Percentiles rank a stretch among this genome's conserved stretches.
Evolutionary conservation across 2,113 vertebrate genomes (phyloP).

Genomic region (Callionymus lyra): DNA sequence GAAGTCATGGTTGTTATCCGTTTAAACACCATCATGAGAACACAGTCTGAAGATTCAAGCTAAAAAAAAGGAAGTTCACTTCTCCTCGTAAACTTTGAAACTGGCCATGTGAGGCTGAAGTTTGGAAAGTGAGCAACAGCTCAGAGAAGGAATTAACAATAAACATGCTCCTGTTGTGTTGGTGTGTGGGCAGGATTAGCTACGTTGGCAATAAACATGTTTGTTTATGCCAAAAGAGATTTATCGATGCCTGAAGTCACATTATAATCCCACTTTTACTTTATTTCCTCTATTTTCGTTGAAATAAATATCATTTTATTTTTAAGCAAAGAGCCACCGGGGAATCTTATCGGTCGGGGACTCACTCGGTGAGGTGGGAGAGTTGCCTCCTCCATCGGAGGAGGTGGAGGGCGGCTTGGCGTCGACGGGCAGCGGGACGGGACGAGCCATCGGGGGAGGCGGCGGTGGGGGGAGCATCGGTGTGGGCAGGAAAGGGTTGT

Average conservation of each 20-base stretch:
- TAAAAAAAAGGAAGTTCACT: too few relatives aligned
- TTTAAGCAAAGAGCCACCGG: too few relatives aligned
- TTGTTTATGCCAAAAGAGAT: conserved; percentile 28
- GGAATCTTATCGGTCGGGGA: too few relatives aligned
- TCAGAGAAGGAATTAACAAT: too few relatives aligned
- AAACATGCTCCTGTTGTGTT: not conserved
- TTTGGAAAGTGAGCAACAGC: too few relatives aligned
- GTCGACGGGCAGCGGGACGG: conserved; percentile 95
- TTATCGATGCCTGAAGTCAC: conserved; percentile 15
- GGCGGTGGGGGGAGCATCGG: conserved; percentile 98
- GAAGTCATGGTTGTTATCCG: too few relatives aligned
- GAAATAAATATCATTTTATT: too few relatives aligned
- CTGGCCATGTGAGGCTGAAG: too few relatives aligned
- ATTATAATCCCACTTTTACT: conserved; percentile 12
- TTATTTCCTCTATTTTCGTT: too few relatives aligned
- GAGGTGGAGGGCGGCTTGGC: conserved; percentile 93
- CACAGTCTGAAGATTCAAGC: too few relatives aligned
- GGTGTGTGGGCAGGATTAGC: conserved; percentile 17
- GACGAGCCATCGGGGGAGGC: conserved; percentile 94
- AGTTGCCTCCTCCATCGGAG: conserved; percentile 86
- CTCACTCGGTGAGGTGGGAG: conserved; percentile 92
- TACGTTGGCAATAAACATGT: conserved; percentile 1
- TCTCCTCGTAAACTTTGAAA: too few relatives aligned
- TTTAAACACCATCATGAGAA: too few relatives aligned
- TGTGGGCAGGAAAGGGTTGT: conserved; percentile 98